Conservation (phyloP, 2,113 vertebrate species). For the Solenodon paradoxus region DNA sequence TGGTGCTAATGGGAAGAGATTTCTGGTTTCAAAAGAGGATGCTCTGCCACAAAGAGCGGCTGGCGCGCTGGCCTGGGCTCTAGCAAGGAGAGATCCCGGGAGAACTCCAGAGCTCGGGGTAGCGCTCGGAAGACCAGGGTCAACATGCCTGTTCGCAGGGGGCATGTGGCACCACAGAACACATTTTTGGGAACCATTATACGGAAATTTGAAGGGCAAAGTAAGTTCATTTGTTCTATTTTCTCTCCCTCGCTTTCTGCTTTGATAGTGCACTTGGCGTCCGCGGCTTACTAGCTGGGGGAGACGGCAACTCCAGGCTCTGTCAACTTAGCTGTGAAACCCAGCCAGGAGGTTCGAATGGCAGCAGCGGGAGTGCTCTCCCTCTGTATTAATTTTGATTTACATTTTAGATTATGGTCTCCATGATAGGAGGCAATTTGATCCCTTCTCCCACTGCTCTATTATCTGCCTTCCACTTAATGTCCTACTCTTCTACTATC, state of each 20-base stretch:
- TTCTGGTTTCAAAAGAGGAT: slow-evolving; percentile 82
- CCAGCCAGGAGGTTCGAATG: slow-evolving; percentile 62
- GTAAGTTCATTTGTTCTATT: slow-evolving; percentile 88
- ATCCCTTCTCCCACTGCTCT: slow-evolving; percentile 54
- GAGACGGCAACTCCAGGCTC: slow-evolving; percentile 71
- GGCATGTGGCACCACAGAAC: slow-evolving; percentile 99
- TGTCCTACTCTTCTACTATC: slow-evolving; percentile 65
- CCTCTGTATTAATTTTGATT: slow-evolving; percentile 66
- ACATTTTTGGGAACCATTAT: slow-evolving; percentile 99
- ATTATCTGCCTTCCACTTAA: slow-evolving; percentile 65
- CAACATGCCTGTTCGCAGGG: slow-evolving; percentile 99
- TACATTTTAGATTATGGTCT: slow-evolving; percentile 70
- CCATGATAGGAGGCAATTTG: slow-evolving; percentile 59
- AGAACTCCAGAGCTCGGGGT: slow-evolving; percentile 81
- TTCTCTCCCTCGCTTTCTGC: slow-evolving; percentile 74
- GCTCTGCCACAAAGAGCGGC: slow-evolving; percentile 83
- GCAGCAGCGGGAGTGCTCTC: slow-evolving; percentile 38
- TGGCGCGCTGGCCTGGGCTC: slow-evolving; percentile 82
- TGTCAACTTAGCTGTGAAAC: slow-evolving; percentile 76
- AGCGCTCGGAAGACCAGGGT: slow-evolving; percentile 78
- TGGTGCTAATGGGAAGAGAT: slow-evolving; percentile 84
- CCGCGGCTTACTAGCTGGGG: slow-evolving; percentile 64
- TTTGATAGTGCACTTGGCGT: slow-evolving; percentile 74
- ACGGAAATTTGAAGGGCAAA: slow-evolving; percentile 99
- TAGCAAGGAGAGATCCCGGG: slow-evolving; percentile 86